Percentiles rank a stretch among this genome's conserved stretches.
Evolutionary conservation across 2,797 vertebrate species (phyloP).

Genomic region (Channa striata): DNA sequence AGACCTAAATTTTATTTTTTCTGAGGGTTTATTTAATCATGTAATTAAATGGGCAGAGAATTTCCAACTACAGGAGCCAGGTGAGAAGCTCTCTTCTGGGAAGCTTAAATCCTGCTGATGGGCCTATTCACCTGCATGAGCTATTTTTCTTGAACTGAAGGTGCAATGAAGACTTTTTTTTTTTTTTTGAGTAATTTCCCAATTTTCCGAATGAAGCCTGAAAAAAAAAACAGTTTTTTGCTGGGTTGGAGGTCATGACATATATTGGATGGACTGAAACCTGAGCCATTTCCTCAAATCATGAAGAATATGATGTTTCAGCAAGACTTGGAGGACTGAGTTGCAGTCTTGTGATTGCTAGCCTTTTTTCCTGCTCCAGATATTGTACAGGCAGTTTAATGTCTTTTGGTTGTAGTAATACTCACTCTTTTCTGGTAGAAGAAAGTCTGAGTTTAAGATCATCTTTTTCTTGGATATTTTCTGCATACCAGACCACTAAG

Average conservation of each 20-base stretch:
- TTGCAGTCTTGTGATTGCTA: constrained; percentile 13
- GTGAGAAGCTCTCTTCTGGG: constrained; percentile 38
- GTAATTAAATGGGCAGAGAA: constrained; percentile 34
- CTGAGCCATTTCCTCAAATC: constrained; percentile 28
- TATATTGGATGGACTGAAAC: constrained; percentile 22
- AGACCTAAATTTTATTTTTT: constrained; percentile 49
- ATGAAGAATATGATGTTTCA: constrained; percentile 27
- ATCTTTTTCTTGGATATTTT: constrained; percentile 2
- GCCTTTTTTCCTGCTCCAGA: constrained; percentile 14
- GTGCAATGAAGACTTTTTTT: too few species aligned
- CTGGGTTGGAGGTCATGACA: constrained; percentile 41
- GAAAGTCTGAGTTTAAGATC: constrained; percentile 1
- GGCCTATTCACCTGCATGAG: constrained; percentile 19
- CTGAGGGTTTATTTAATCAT: constrained; percentile 44
- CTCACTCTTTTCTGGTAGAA: background rate
- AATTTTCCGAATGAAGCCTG: too few species aligned
- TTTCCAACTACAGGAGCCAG: constrained; percentile 16
- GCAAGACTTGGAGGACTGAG: constrained; percentile 13
- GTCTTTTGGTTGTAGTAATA: constrained; percentile 1
- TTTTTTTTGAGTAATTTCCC: too few species aligned
- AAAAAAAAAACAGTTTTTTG: constrained; percentile 6
- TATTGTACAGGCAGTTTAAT: constrained; percentile 4
- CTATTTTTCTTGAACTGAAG: constrained; percentile 1
- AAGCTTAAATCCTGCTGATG: constrained; percentile 25
- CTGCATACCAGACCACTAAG: background rate